phyloP scores from a whole-genome alignment of 2,113 vertebrate genomes.

The Vidua macroura region DNA sequence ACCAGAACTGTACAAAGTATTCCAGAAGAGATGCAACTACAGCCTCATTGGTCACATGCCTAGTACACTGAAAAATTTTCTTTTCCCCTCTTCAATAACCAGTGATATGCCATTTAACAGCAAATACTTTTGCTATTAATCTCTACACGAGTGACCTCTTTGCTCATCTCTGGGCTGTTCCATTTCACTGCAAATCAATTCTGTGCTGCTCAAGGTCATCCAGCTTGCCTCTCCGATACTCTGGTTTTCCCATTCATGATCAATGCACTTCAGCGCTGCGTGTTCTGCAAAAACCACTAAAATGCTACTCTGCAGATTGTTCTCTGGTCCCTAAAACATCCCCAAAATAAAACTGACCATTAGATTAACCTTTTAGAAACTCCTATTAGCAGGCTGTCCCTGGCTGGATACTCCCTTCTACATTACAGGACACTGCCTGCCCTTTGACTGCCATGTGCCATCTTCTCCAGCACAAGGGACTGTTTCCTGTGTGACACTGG shows the following conservation, averaged over 20 bases:
- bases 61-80: not conserved
- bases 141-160: not conserved
- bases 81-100: not conserved
- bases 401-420: not conserved
- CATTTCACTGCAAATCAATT: not conserved
- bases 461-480: not conserved
- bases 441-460: accelerated
- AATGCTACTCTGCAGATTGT: not conserved
- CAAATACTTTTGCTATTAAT: not conserved
- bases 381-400: not conserved
- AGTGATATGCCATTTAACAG: not conserved
- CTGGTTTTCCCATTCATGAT: not conserved
- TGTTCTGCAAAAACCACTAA: not conserved
- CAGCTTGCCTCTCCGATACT: not conserved
- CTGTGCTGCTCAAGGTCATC: not conserved
- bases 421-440: not conserved
- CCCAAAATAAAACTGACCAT: not conserved
- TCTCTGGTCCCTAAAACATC: not conserved
- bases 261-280: not conserved
- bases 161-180: not conserved
- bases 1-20: not conserved
- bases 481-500: not conserved
- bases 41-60: not conserved
- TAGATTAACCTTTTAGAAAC: not conserved
- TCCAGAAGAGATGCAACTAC: not conserved